Percentiles rank a stretch among this genome's conserved stretches.
phyloP scores from a whole-genome alignment of 2,888 invertebrate species.

The Phlogophora meticulosa region DNA sequence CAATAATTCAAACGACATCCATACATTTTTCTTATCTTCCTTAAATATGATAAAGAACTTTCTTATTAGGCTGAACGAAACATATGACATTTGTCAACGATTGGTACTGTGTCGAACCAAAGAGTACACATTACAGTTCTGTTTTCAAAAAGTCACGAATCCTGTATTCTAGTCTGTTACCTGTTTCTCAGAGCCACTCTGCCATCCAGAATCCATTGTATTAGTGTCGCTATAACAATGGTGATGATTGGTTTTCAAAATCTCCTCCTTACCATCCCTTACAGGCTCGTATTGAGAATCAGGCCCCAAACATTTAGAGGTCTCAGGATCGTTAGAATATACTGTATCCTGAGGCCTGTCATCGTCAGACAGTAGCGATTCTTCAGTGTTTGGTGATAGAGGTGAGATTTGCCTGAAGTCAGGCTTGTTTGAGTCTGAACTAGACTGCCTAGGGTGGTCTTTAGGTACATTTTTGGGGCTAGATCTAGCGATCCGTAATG shows the following conservation, averaged over 20 bases:
- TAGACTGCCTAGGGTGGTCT: slow-evolving; percentile 79
- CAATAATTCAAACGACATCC: too few species aligned
- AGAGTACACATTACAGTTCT: too few species aligned
- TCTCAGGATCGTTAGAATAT: slow-evolving; percentile 83
- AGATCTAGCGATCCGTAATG: slow-evolving; percentile 78
- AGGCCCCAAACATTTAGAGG: slow-evolving; percentile 82
- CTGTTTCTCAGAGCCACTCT: slow-evolving; percentile 92
- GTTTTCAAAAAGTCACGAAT: background rate
- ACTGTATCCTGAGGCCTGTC: slow-evolving; percentile 76
- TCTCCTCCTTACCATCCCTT: slow-evolving; percentile 82
- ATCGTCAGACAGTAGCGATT: slow-evolving; percentile 85
- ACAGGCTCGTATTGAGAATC: slow-evolving; percentile 87
- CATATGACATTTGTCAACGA: too few species aligned
- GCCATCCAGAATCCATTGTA: slow-evolving; percentile 93
- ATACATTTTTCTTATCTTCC: too few species aligned
- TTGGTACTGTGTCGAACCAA: too few species aligned
- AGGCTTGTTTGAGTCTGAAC: slow-evolving; percentile 76
- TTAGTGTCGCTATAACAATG: slow-evolving; percentile 91
- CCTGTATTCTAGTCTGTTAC: slow-evolving; percentile 80
- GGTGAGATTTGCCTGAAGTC: slow-evolving; percentile 83
- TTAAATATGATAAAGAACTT: too few species aligned
- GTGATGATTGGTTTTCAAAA: slow-evolving; percentile 85
- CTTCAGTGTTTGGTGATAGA: slow-evolving; percentile 86
- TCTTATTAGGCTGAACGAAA: too few species aligned
- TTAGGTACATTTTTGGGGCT: slow-evolving; percentile 79